Percentiles rank a stretch among this genome's conserved stretches.
Evolutionary conservation across 1,140 invertebrate genomes (phyloP).

Genomic region (Drosophila pallidifrons): DNA sequence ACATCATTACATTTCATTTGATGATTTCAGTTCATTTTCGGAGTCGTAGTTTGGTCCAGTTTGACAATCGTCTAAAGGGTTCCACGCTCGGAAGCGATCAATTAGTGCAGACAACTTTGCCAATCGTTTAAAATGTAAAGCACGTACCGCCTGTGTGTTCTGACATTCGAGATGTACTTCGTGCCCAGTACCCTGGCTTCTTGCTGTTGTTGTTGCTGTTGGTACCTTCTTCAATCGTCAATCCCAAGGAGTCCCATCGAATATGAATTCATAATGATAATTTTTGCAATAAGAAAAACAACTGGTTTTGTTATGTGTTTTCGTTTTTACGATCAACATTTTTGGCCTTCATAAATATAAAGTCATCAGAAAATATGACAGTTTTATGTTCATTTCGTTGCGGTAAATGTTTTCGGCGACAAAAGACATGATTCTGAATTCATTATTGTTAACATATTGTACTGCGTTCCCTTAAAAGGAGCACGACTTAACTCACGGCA

Average conservation of each 20-base stretch:
- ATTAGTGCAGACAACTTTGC: conserved; percentile 78
- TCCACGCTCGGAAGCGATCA: conserved; percentile 78
- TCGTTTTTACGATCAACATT: conserved; percentile 66
- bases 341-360: conserved; percentile 84
- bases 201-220: too few relatives aligned
- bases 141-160: conserved; percentile 84
- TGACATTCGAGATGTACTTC: conserved; percentile 51
- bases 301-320: conserved; percentile 55
- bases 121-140: conserved; percentile 82
- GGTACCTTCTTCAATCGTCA: conserved; percentile 12
- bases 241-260: conserved; percentile 37
- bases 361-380: conserved; percentile 84
- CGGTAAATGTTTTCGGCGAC: conserved; percentile 81
- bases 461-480: conserved; percentile 45
- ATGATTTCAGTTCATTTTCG: background rate
- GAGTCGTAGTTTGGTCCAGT: conserved; percentile 21
- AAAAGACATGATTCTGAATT: conserved; percentile 79
- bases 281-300: conserved; percentile 56
- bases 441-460: conserved; percentile 76
- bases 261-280: conserved; percentile 81
- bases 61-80: conserved; percentile 49
- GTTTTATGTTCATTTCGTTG: conserved; percentile 80
- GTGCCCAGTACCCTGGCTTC: background rate
- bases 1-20: conserved; percentile 64
- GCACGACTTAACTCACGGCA: background rate